Evolutionary conservation across 2,888 invertebrate species (phyloP), one percentile per base, ranked within the genome.

Genomic region (Apoderus coryli): DNA sequence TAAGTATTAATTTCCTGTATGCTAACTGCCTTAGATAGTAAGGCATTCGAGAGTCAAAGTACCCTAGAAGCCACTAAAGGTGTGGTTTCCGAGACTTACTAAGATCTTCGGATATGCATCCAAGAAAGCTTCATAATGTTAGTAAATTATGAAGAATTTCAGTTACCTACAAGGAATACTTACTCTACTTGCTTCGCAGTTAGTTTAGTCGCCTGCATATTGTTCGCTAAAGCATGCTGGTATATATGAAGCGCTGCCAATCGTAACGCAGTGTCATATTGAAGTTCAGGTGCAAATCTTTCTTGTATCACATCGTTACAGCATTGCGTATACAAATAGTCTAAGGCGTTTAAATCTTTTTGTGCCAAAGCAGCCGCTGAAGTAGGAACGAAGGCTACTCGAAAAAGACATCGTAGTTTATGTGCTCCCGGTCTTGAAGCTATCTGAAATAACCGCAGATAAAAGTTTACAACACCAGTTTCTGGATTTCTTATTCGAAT

Each of bases 271-370:
- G 81, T 77, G 45, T 92, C 90, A 23, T 86, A 82, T 50, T 80
- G 77, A 43, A 92, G 65, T 51, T 92, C 90, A 0, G 86, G 85
- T 1, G 88, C 78, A 54, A 88, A 89, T 36, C 89, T 58, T 50
- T 90, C 90, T 50, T 88, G 82, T 1, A 86, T 80, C 9, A 92
- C 88, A 59, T 92, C 92, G 54, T 89, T 90, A 55, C 89, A 88
- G 57, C 89, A 88, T 62, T 89, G 89, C 54, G 76, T 69, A 60
- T 81, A 89, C 16, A 89, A 67, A 57, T 89, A 90, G 59, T 92
- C 89, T 46, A 92, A 69, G 1, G 88, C 81, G 11, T 78, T 74
- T 9, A 84, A 67, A 61, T 90, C 90, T 42, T 71, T 69, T 54
- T 81, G 78, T 1, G 88, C 79, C 29, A 90, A 60, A 33, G 78